A percentile compares a stretch with the other conserved stretches of the same genome.
Conservation (phyloP, 2,113 vertebrate species). For the Numida meleagris region DNA sequence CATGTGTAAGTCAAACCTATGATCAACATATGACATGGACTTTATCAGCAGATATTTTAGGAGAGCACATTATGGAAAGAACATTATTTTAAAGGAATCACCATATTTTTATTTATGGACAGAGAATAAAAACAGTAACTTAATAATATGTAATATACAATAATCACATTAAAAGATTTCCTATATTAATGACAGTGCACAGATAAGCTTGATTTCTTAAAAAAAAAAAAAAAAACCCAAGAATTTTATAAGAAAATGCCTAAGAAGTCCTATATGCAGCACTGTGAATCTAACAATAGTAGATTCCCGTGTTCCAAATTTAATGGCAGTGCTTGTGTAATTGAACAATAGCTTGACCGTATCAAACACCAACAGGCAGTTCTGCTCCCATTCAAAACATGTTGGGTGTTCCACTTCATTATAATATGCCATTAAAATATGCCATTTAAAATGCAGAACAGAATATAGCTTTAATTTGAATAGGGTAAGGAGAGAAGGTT, state of each 20-base stretch:
- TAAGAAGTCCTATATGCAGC: background rate
- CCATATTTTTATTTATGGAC: background rate
- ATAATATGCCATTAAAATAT: background rate
- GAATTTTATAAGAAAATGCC: background rate
- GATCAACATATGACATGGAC: background rate
- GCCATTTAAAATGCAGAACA: background rate
- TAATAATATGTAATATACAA: background rate
- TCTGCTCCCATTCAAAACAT: background rate
- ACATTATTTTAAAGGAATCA: background rate
- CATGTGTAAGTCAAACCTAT: conserved; percentile 4
- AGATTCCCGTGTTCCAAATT: background rate
- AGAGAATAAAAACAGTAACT: background rate
- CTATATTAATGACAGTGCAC: background rate
- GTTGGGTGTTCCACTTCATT: background rate
- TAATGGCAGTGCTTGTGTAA: background rate
- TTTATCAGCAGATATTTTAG: background rate
- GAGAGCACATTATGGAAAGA: background rate
- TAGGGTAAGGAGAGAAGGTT: background rate
- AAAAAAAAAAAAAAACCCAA: no score
- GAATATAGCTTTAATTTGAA: background rate
- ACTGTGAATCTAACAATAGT: background rate
- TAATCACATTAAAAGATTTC: background rate
- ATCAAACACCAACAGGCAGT: background rate
- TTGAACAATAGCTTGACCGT: background rate
- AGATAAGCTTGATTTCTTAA: background rate